A percentile compares a stretch with the other conserved stretches of the same genome.
Conservation (phyloP, 2,113 vertebrate genomes). For the Cyanoliseus patagonus region DNA sequence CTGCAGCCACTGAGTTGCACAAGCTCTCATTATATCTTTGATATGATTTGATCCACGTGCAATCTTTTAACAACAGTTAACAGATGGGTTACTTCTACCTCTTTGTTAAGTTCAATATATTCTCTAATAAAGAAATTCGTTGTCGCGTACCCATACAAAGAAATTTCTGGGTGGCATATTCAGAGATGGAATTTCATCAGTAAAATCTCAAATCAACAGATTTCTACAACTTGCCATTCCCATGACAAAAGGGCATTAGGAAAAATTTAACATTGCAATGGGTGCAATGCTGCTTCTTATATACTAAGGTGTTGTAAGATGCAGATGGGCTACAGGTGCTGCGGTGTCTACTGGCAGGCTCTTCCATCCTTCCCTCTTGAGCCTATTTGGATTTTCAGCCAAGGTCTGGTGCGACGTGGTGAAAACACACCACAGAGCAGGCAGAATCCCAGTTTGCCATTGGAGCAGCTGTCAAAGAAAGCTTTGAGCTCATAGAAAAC, state of each 20-base stretch:
- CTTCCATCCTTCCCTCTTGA: neutral
- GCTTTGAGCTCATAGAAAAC: neutral
- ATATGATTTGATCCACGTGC: neutral
- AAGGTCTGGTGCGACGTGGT: rapidly evolving
- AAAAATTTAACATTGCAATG: neutral
- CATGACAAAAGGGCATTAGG: neutral
- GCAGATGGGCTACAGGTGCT: neutral
- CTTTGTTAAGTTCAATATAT: neutral
- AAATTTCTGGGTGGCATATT: rapidly evolving
- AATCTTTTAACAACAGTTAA: neutral
- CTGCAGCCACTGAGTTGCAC: neutral
- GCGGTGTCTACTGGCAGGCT: neutral
- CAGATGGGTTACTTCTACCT: neutral
- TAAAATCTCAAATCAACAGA: neutral
- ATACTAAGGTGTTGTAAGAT: neutral
- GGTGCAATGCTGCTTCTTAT: neutral
- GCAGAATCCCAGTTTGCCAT: neutral
- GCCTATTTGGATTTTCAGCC: neutral
- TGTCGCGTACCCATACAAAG: neutral
- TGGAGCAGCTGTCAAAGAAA: neutral
- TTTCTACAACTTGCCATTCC: neutral
- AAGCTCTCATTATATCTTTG: neutral
- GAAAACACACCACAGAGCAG: neutral
- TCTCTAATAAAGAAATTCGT: neutral
- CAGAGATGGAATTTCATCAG: neutral